A percentile compares a stretch with the other conserved stretches of the same genome.
Conservation (phyloP, 2,888 invertebrate species). For the Hypomecis atomaria region DNA sequence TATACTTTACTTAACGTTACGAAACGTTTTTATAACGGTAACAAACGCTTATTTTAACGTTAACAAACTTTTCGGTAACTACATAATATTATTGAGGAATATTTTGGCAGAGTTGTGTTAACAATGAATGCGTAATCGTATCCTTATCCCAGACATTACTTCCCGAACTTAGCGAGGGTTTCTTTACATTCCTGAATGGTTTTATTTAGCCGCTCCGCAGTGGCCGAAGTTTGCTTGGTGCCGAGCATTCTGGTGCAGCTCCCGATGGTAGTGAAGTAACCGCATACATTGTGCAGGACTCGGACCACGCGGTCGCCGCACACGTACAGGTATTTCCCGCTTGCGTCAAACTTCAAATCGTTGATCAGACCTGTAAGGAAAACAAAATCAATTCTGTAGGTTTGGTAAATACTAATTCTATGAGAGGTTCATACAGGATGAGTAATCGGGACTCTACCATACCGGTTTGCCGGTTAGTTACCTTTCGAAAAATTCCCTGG, state of each 20-base stretch:
- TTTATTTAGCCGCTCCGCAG: constrained; percentile 89
- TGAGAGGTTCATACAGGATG: no score
- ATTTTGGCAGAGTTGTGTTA: no score
- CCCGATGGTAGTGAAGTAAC: constrained; percentile 69
- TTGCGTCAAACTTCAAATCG: constrained; percentile 89
- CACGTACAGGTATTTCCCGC: constrained; percentile 89
- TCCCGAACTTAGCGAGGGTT: constrained; percentile 70
- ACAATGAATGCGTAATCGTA: no score
- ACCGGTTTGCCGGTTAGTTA: no score
- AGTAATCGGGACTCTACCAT: no score
- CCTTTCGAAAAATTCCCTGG: no score
- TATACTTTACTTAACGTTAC: no score
- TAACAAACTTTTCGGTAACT: no score
- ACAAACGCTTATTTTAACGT: no score
- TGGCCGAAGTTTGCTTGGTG: constrained; percentile 88
- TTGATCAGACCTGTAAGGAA: constrained; percentile 86
- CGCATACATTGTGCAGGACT: constrained; percentile 89
- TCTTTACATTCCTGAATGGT: constrained; percentile 86
- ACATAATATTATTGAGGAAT: no score
- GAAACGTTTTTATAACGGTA: no score
- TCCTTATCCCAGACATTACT: constrained; percentile 48
- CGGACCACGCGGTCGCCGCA: constrained; percentile 91
- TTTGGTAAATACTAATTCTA: neutral
- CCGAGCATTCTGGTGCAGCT: constrained; percentile 77
- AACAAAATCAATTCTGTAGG: constrained; percentile 1